These are phyloP conservation scores for Metridium senile DNA, from an alignment of 92 coral and sea anemone genomes.

Conservation along the genomic window DNA sequence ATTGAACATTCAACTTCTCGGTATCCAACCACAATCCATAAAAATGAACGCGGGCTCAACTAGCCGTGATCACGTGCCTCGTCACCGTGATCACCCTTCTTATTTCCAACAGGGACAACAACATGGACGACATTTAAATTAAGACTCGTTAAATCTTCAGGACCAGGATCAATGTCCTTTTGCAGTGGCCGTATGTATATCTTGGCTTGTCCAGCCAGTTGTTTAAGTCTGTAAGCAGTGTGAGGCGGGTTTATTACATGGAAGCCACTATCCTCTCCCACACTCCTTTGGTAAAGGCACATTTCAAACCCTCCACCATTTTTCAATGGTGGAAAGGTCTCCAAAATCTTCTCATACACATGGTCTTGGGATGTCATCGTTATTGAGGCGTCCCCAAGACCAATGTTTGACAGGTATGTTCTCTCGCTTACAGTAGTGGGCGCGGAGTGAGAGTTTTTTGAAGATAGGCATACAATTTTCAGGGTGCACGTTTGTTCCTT, in stretches of 20 bases:
- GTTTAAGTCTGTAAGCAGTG: slow-evolving; percentile 39
- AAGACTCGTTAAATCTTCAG: slow-evolving; percentile 20
- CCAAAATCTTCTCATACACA: slow-evolving; percentile 32
- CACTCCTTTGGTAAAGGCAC: slow-evolving; percentile 45
- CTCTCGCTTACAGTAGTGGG: slow-evolving; percentile 54
- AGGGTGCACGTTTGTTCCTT: slow-evolving; percentile 30
- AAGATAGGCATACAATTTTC: slow-evolving; percentile 50
- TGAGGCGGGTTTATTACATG: slow-evolving; percentile 58
- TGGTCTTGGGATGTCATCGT: slow-evolving; percentile 27
- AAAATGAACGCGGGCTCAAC: background rate
- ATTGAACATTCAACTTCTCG: background rate
- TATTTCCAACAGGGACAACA: background rate
- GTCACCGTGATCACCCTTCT: background rate
- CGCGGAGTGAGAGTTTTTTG: slow-evolving; percentile 34
- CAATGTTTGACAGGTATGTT: slow-evolving; percentile 43
- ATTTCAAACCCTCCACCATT: slow-evolving; percentile 58
- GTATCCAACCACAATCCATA: background rate
- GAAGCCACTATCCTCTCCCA: slow-evolving; percentile 58
- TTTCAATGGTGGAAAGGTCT: slow-evolving; percentile 33
- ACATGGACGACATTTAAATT: too few relatives aligned
- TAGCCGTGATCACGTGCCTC: background rate
- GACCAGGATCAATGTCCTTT: slow-evolving; percentile 40
- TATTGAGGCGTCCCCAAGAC: slow-evolving; percentile 37
- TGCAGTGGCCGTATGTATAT: slow-evolving; percentile 50
- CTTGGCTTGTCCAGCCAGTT: slow-evolving; percentile 47